Conservation (phyloP, 2,113 vertebrate genomes). For the Epinephelus moara region DNA sequence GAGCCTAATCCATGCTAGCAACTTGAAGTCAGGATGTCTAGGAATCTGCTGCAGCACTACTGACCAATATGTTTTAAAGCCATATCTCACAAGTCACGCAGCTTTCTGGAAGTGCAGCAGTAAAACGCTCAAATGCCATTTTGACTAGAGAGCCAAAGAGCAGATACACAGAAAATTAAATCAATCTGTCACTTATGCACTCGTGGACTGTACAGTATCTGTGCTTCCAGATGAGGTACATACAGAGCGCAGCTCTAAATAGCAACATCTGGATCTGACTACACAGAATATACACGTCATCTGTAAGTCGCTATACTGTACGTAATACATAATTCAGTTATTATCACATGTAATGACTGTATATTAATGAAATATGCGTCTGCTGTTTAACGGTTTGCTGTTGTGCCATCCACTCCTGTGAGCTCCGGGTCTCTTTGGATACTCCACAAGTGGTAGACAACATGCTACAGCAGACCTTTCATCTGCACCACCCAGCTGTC, state of each 20-base stretch:
- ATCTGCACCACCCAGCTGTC: conserved; percentile 80
- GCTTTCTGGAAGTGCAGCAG: neutral
- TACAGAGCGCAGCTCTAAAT: neutral
- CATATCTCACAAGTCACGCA: neutral
- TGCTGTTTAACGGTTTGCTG: neutral
- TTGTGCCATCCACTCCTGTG: conserved; percentile 31
- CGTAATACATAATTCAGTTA: neutral
- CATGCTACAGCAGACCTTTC: conserved; percentile 72
- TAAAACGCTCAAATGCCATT: neutral
- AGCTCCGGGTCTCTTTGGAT: conserved; percentile 56
- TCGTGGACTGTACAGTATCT: neutral
- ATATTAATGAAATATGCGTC: conserved; percentile 18
- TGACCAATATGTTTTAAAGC: neutral
- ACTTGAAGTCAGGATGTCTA: neutral
- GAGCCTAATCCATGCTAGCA: neutral
- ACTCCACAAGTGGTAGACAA: conserved; percentile 75
- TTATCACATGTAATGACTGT: neutral
- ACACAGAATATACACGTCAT: neutral
- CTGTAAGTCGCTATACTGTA: neutral
- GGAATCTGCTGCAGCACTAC: neutral
- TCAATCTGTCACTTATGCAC: conserved; percentile 21
- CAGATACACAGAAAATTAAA: conserved; percentile 3
- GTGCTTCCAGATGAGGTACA: neutral
- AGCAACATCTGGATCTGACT: neutral
- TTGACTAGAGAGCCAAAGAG: conserved; percentile 17